Conservation (phyloP, 2,888 invertebrate genomes). For the Pyrrhia umbra region DNA sequence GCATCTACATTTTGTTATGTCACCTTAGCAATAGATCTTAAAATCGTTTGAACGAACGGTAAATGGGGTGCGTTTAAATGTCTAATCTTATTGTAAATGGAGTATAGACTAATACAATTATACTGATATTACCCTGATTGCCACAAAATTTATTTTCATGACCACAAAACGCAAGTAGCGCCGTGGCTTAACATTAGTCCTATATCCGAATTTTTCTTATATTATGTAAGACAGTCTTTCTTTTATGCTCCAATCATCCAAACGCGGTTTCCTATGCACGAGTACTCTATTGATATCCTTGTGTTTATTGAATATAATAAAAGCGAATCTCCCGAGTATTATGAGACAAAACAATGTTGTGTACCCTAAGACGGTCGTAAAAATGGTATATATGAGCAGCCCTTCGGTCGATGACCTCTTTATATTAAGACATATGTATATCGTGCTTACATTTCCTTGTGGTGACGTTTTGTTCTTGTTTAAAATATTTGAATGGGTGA, state of each 20-base stretch:
- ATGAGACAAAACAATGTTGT: constrained; percentile 19
- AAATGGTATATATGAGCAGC: constrained; percentile 27
- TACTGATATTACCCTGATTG: too few relatives aligned
- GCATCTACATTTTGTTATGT: too few relatives aligned
- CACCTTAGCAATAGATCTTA: too few relatives aligned
- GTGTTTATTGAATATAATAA: constrained; percentile 24
- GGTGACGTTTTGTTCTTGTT: neutral
- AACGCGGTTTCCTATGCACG: neutral
- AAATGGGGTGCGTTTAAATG: too few relatives aligned
- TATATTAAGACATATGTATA: constrained; percentile 6
- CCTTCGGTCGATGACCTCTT: constrained; percentile 21
- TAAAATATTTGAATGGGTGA: neutral
- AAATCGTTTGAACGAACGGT: too few relatives aligned
- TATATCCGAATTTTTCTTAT: neutral
- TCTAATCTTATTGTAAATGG: too few relatives aligned
- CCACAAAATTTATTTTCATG: too few relatives aligned
- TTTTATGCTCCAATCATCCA: neutral
- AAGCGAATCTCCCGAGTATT: constrained; percentile 15
- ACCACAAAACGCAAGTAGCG: too few relatives aligned
- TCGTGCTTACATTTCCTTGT: neutral
- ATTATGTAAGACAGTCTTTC: neutral
- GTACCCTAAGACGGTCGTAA: constrained; percentile 15
- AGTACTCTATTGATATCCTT: constrained; percentile 25
- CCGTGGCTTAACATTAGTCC: too few relatives aligned
- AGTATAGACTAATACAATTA: too few relatives aligned